Conservation (phyloP, 2,797 vertebrate genomes). For the Sarcoramphus papa region DNA sequence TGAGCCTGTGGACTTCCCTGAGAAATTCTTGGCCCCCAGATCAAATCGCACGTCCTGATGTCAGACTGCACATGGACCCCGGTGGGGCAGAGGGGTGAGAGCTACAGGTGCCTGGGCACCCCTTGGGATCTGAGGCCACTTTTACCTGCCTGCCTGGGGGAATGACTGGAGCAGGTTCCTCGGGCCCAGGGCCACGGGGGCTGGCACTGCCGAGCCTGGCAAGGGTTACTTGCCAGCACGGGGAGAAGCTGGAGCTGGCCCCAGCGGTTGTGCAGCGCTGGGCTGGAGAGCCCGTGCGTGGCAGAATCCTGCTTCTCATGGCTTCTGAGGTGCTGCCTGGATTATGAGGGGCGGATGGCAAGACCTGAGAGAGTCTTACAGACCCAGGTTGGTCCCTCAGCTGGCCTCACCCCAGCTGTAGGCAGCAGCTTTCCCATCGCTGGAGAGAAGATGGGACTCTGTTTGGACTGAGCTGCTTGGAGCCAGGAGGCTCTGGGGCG, state of each 20-base stretch:
- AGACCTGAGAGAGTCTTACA: background rate
- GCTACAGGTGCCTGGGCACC: background rate
- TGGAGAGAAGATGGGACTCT: background rate
- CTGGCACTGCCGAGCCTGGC: background rate
- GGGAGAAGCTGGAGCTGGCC: background rate
- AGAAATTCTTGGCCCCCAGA: background rate
- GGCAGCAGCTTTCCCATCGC: background rate
- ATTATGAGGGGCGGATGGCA: background rate
- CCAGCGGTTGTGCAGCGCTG: background rate
- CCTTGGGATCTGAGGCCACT: accelerated
- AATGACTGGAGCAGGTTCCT: background rate
- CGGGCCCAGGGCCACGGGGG: accelerated
- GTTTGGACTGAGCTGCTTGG: background rate
- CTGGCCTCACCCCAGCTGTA: background rate
- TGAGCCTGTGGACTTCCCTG: background rate
- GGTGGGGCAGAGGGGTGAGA: background rate
- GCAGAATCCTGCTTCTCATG: accelerated
- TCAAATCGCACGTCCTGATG: accelerated
- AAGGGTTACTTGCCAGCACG: too few species aligned
- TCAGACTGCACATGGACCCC: background rate
- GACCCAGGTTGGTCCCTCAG: background rate
- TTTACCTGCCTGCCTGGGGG: background rate
- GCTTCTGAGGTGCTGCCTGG: background rate
- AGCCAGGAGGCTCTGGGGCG: background rate
- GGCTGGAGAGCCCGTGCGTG: background rate